These are phyloP conservation scores for Cerastis leucographa DNA, from an alignment of 2,888 invertebrate genomes.

Conservation along the genomic window DNA sequence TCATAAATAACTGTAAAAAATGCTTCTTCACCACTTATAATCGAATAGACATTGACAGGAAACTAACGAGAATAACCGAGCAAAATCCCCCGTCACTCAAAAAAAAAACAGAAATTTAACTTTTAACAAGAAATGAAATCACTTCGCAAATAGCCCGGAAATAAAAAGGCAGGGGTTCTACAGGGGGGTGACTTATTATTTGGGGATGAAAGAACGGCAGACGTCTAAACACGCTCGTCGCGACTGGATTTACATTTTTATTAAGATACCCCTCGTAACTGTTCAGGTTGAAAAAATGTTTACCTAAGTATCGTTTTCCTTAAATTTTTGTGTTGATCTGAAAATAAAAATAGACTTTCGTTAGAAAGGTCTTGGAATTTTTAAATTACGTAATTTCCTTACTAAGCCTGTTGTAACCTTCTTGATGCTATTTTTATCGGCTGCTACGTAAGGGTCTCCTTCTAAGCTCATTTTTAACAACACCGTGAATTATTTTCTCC, in stretches of 20 bases:
- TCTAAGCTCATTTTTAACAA: conserved; percentile 29
- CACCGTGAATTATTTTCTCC: conserved; percentile 14
- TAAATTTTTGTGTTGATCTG: conserved; percentile 45
- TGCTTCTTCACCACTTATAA: not conserved
- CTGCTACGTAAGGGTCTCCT: conserved; percentile 13
- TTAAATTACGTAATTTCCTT: conserved; percentile 46
- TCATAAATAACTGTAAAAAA: not conserved
- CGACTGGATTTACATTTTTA: conserved; percentile 63
- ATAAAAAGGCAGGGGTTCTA: conserved; percentile 52
- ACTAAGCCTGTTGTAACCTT: conserved; percentile 25
- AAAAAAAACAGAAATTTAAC: conserved; percentile 54
- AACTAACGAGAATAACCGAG: conserved; percentile 48
- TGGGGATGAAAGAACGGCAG: conserved; percentile 55
- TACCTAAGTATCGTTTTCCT: conserved; percentile 24
- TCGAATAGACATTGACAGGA: conserved; percentile 32
- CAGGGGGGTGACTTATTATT: conserved; percentile 63
- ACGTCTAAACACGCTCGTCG: conserved; percentile 59
- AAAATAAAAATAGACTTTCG: conserved; percentile 27
- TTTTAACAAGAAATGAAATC: conserved; percentile 69
- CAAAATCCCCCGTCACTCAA: conserved; percentile 15
- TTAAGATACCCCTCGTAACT: conserved; percentile 44
- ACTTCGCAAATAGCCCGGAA: conserved; percentile 64
- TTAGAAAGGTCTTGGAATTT: conserved; percentile 28
- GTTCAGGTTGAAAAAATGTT: conserved; percentile 49
- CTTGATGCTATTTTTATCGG: conserved; percentile 25